Base-by-base conservation (phyloP, 1,140 invertebrate species). In the Eurosta solidaginis region DNA sequence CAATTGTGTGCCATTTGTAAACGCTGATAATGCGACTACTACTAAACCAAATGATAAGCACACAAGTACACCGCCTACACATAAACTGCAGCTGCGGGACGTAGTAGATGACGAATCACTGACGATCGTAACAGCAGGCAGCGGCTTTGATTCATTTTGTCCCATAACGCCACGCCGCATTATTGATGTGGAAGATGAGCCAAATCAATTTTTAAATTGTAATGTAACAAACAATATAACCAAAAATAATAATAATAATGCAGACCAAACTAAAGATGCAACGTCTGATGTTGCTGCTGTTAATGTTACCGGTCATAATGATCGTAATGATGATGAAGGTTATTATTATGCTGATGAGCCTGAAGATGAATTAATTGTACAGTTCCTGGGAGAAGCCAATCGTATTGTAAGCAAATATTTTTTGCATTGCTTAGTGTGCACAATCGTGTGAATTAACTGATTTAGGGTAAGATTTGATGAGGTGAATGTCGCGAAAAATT, bases 361-460 rank as follows among this genome's bases (percentile, higher is more conserved):
- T n/a, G 80, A 80, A n/a, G 82, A 84, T 42, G 80, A 81, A 40
- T 79, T 82, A 27, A 82, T 88, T 29, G 82, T 87, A 17, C 81
- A 83, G 59, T 85, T 88, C 75, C 79, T 87, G 73, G 85, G 82
- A 40, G 85, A 85, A 81, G 82, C 79, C 44, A 85, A 82, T 79
- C 80, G 82, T 78, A 81, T 86, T 82, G 86, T 88, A 86, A 78
- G 78, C 77, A 73, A 54, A 77, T 59, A 36, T 36, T 36, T n/a
- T 50, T 68, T 68, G 45, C 45, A 50, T 76, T 50, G 29, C 49
- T 76, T 76, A 40, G 17, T 33, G 36, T 47, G 36, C 74, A 75
- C 49, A 76, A 49, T 52, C 47, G 25, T 36, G n/a, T 42, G 59
- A 42, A 40, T 68, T n/a, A n/a, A 68, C 33, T 68, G 33, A 68